phyloP scores from a whole-genome alignment of 2,797 vertebrate genomes.

The Sebastolobus altivelis region DNA sequence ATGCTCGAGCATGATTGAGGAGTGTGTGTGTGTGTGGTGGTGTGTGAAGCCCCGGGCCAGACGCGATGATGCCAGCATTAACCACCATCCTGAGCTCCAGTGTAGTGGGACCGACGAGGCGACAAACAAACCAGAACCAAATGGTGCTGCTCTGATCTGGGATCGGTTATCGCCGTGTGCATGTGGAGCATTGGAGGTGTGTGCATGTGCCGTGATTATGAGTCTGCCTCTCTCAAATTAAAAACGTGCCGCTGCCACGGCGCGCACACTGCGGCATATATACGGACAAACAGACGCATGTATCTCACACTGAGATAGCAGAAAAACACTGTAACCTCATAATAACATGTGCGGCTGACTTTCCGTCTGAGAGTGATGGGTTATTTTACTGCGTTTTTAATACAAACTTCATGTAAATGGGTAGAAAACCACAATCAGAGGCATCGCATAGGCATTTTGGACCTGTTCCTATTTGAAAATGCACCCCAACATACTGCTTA shows the following conservation, averaged over 20 bases:
- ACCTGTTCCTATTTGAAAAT: background rate
- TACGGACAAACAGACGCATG: slow-evolving; percentile 49
- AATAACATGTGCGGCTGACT: slow-evolving; percentile 39
- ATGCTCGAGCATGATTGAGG: slow-evolving; percentile 39
- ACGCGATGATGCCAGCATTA: slow-evolving; percentile 54
- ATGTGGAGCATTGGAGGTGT: slow-evolving; percentile 20
- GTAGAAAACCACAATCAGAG: background rate
- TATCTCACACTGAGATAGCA: background rate
- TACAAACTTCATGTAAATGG: background rate
- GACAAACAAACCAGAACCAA: background rate
- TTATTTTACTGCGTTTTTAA: slow-evolving; percentile 25
- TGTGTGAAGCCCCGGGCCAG: slow-evolving; percentile 48
- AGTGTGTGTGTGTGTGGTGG: background rate
- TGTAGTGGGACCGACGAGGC: slow-evolving; percentile 41
- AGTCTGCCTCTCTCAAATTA: slow-evolving; percentile 53
- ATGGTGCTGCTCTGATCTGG: background rate
- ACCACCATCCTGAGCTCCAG: slow-evolving; percentile 35
- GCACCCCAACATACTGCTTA: background rate
- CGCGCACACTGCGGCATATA: slow-evolving; percentile 84
- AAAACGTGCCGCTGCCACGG: slow-evolving; percentile 67
- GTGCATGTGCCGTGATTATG: slow-evolving; percentile 33
- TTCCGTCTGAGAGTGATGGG: background rate
- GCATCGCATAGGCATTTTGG: slow-evolving; percentile 16
- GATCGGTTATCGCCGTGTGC: slow-evolving; percentile 22
- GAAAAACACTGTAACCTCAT: slow-evolving; percentile 34